Conservation (phyloP, 2,797 vertebrate species). For the Halcyon badia region DNA sequence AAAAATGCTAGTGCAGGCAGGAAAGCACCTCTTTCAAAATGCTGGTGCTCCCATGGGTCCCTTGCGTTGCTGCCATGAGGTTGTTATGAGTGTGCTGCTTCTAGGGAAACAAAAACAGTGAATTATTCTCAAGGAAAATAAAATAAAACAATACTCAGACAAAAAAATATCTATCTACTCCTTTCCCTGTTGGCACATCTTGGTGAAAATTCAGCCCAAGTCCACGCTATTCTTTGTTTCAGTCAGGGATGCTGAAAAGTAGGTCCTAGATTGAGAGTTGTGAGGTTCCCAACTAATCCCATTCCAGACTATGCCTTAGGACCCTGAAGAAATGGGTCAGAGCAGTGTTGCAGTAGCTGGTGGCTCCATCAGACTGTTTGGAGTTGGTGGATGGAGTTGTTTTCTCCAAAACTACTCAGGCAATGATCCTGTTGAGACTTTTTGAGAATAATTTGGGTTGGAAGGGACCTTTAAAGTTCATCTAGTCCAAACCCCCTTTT, state of each 20-base stretch:
- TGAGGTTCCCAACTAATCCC: background rate
- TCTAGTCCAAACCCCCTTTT: background rate
- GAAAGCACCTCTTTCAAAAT: background rate
- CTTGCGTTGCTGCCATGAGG: background rate
- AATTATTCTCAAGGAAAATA: background rate
- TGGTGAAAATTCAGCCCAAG: background rate
- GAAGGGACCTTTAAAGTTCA: background rate
- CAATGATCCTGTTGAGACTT: too few species aligned
- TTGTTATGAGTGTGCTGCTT: background rate
- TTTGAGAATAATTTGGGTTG: background rate
- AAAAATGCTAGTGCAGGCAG: background rate
- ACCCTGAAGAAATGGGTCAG: background rate
- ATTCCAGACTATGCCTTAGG: rapidly evolving
- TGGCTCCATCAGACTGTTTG: background rate
- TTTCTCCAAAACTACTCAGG: background rate
- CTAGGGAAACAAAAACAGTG: background rate
- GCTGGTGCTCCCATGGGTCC: background rate
- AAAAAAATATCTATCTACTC: background rate
- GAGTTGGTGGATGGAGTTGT: background rate
- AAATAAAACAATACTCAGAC: background rate
- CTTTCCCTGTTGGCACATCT: background rate
- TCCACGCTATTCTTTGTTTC: background rate
- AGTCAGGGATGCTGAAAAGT: background rate
- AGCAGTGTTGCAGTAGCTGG: background rate
- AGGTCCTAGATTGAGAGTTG: background rate